Evolutionary conservation across 1,140 invertebrate species (phyloP), one percentile per base, ranked within the genome.

Genomic region (Atopsyche davidsoni): DNA sequence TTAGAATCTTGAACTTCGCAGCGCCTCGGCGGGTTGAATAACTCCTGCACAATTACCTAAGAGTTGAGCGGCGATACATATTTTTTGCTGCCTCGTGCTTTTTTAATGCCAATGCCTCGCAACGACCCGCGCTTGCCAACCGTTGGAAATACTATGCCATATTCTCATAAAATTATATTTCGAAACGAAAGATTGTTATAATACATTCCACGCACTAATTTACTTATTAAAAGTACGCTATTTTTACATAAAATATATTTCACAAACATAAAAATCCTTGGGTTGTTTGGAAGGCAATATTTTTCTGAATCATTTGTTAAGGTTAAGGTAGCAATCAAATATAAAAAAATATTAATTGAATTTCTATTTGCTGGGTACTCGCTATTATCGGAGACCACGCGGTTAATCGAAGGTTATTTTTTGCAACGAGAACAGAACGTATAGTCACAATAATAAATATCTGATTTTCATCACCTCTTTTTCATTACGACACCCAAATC

Each of bases 1-100:
- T n/a, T n/a, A n/a, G n/a, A n/a, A n/a, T n/a, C n/a, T n/a, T n/a
- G n/a, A n/a, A n/a, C n/a, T n/a, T n/a, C n/a, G n/a, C n/a, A n/a
- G 16, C 6, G 19, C 10, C 16, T 6, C 24, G 6, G 24, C 13
- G 36, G 18, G 36, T 39, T 39, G 36, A 39, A 39, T 39, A 39
- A 39, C 36, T 17, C 17, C 16, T 11, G 24, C 19, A 39, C 36
- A 39, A 39, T 39, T 39, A 39, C 16, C 16, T 17, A 17, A 39
- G 36, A 39, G 36, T 4, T 39, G 36, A 39, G 14, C 19, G 2
- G 36, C 36, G 2, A 39, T 39, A 39, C 36, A 16, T 7, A 39
- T 2, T 16, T 39, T 39, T 39, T 39, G 16, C 4, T 17, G 4
- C 4, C 36, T 39, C 36, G 36, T 39, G 36, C 16, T 16, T 17